A percentile compares a stretch with the other conserved stretches of the same genome.
phyloP scores from a whole-genome alignment of 92 coral and sea anemone species.

The Epizoanthus ramosus region DNA sequence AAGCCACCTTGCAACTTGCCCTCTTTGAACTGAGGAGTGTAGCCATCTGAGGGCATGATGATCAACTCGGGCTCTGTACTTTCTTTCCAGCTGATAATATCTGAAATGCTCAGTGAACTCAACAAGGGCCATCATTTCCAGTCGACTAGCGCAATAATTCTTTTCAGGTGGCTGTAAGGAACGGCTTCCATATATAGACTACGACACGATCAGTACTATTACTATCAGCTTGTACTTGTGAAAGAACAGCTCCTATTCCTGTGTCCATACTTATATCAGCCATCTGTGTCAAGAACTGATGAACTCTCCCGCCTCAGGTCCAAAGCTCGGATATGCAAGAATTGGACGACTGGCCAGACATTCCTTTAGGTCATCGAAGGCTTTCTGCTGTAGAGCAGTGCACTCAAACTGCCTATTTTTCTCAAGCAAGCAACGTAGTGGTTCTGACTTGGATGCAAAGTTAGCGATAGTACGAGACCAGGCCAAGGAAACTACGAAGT shows the following conservation, averaged over 20 bases:
- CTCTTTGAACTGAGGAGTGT: no score
- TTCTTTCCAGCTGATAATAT: no score
- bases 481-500: constrained; percentile 7
- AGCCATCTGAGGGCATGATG: no score
- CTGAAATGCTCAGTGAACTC: no score
- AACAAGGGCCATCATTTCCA: no score
- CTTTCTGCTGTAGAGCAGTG: constrained; percentile 30
- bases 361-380: constrained; percentile 44
- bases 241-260: constrained; percentile 52
- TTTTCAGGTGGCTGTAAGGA: no score
- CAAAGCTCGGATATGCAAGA: no score
- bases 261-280: constrained; percentile 50
- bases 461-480: neutral
- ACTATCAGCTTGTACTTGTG: constrained; percentile 53
- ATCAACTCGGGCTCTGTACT: no score
- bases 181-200: no score
- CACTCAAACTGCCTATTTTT: constrained; percentile 34
- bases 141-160: no score
- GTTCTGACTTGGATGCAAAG: constrained; percentile 30
- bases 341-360: constrained; percentile 50
- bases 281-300: constrained; percentile 60
- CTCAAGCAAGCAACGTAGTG: constrained; percentile 27
- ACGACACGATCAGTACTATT: no score
- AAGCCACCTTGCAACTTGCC: no score
- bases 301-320: constrained; percentile 51